phyloP scores from a whole-genome alignment of 2,797 vertebrate species.

The Acropternis orthonyx region DNA sequence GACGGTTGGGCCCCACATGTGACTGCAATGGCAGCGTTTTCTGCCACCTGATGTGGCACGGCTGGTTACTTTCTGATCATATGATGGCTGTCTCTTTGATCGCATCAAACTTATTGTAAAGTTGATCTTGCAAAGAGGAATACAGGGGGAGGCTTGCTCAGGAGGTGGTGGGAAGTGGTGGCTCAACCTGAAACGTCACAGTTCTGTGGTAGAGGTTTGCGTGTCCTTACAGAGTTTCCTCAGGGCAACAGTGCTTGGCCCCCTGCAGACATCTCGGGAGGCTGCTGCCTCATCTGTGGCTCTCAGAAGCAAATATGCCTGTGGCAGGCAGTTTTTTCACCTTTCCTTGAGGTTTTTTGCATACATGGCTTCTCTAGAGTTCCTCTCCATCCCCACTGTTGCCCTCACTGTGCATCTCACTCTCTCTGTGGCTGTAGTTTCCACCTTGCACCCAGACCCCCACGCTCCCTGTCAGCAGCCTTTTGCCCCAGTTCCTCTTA shows the following conservation, averaged over 20 bases:
- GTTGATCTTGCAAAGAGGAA: not conserved
- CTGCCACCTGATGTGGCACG: not conserved
- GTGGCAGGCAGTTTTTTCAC: not conserved
- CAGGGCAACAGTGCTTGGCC: not conserved
- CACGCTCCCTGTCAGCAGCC: not conserved
- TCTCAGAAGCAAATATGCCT: not conserved
- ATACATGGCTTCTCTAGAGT: not conserved
- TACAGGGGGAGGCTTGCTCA: not conserved
- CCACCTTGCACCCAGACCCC: not conserved
- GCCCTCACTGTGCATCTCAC: fast-evolving
- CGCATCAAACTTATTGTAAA: not conserved
- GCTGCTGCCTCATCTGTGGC: not conserved
- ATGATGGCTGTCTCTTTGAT: not conserved
- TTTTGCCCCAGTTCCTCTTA: not conserved
- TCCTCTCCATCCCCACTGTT: not conserved
- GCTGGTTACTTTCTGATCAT: not conserved
- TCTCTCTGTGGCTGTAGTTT: not conserved
- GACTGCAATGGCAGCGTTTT: not conserved
- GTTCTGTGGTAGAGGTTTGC: not conserved
- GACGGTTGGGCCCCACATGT: fast-evolving
- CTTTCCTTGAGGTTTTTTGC: not conserved
- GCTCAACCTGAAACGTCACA: not conserved
- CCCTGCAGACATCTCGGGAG: not conserved
- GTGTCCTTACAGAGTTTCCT: not conserved
- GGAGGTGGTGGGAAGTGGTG: not conserved